A percentile compares a stretch with the other conserved stretches of the same genome.
phyloP scores from a whole-genome alignment of 2,113 vertebrate species.

The Paradoxurus hermaphroditus region DNA sequence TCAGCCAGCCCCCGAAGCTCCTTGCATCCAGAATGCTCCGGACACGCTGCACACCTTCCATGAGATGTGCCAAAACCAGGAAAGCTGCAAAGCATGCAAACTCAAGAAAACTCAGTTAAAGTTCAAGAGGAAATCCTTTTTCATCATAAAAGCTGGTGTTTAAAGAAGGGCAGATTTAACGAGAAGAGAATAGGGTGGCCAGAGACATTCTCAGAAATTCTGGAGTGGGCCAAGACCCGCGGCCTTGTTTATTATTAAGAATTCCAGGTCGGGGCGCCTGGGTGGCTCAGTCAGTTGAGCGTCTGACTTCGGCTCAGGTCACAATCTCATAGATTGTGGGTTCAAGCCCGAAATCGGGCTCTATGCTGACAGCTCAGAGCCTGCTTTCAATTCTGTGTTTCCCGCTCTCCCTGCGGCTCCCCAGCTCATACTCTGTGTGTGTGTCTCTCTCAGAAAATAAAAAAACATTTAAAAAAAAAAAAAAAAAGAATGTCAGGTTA shows the following conservation, averaged over 20 bases:
- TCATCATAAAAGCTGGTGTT: background rate
- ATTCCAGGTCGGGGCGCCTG: no score
- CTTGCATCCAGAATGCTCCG: background rate
- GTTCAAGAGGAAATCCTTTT: background rate
- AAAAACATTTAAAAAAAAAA: no score
- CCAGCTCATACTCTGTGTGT: no score
- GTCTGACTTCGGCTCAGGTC: no score
- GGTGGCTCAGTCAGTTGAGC: no score
- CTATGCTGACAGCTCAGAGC: no score
- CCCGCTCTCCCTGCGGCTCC: no score
- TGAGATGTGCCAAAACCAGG: background rate
- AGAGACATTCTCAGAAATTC: background rate
- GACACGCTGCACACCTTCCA: rapidly evolving
- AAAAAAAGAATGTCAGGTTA: background rate
- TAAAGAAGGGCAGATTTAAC: background rate
- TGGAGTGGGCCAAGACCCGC: background rate
- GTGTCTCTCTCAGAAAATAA: no score
- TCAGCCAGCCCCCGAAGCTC: background rate
- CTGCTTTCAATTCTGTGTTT: no score
- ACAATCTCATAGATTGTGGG: no score
- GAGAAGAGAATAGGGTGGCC: background rate
- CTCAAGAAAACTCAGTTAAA: background rate
- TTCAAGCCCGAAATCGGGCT: no score
- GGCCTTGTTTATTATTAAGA: background rate
- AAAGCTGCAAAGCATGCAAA: background rate